Conservation (phyloP, 2,797 vertebrate species). For the Valencia hispanica region DNA sequence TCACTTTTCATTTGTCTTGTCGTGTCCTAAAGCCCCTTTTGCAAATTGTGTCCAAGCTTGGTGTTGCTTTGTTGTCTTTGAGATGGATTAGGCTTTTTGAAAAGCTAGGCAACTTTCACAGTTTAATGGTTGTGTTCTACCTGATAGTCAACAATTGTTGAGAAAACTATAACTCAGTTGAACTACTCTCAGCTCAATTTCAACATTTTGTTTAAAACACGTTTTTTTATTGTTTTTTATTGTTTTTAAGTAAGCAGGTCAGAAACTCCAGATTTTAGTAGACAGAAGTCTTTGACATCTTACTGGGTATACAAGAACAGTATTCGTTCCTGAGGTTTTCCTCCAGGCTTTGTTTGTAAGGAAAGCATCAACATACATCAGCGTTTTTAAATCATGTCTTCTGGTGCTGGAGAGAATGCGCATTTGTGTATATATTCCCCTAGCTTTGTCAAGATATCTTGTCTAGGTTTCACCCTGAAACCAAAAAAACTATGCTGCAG, state of each 20-base stretch:
- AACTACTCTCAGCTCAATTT: background rate
- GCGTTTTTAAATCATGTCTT: slow-evolving; percentile 48
- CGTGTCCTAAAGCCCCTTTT: background rate
- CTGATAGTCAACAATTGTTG: background rate
- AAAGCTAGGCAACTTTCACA: background rate
- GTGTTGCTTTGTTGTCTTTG: slow-evolving; percentile 23
- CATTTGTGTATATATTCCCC: slow-evolving; percentile 24
- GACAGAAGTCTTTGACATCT: slow-evolving; percentile 11
- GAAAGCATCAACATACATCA: slow-evolving; percentile 23
- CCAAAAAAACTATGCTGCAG: slow-evolving; percentile 29
- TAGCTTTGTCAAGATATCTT: slow-evolving; percentile 41
- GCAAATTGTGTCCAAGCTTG: slow-evolving; percentile 8
- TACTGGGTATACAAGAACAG: background rate
- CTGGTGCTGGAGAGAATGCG: slow-evolving; percentile 23
- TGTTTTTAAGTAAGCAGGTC: background rate
- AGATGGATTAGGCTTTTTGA: background rate
- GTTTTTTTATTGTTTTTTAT: background rate
- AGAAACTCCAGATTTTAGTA: background rate
- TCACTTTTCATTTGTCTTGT: slow-evolving; percentile 23
- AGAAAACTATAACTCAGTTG: background rate
- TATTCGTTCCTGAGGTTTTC: slow-evolving; percentile 4
- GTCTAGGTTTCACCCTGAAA: slow-evolving; percentile 26
- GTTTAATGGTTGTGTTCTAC: background rate
- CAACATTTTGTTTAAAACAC: background rate
- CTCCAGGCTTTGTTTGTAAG: slow-evolving; percentile 23